Conservation (phyloP, 2,113 vertebrate species). For the Chaenogobius annularis region DNA sequence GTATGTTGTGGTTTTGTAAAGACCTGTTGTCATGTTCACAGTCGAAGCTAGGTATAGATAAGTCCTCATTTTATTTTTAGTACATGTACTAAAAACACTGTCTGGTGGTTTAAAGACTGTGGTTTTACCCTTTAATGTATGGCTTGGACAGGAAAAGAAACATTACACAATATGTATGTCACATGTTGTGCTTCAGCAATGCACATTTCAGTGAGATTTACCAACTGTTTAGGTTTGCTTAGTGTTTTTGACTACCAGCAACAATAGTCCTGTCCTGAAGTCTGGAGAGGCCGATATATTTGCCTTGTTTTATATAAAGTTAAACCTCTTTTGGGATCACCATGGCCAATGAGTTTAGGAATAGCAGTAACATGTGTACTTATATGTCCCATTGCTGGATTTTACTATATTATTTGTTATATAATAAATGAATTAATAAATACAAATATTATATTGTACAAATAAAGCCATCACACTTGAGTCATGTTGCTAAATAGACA, state of each 20-base stretch:
- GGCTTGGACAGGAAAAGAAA: neutral
- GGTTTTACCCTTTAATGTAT: neutral
- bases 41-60: neutral
- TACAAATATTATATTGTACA: too few relatives aligned
- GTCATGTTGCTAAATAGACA: neutral
- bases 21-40: neutral
- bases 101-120: neutral
- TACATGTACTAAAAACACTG: neutral
- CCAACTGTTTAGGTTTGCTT: neutral
- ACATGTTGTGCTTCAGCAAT: neutral
- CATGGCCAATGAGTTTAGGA: neutral
- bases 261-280: too few relatives aligned
- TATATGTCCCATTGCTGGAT: neutral
- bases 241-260: neutral
- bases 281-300: too few relatives aligned
- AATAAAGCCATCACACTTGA: neutral
- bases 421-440: neutral
- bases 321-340: neutral
- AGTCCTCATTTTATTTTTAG: neutral
- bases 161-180: neutral
- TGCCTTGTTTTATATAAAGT: neutral
- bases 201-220: neutral
- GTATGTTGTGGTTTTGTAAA: slow-evolving; percentile 5
- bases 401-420: neutral
- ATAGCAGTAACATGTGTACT: neutral